Percentiles rank a stretch among this genome's conserved stretches.
Evolutionary conservation across 2,888 invertebrate genomes (phyloP).

Genomic region (Melangyna quadrimaculata): DNA sequence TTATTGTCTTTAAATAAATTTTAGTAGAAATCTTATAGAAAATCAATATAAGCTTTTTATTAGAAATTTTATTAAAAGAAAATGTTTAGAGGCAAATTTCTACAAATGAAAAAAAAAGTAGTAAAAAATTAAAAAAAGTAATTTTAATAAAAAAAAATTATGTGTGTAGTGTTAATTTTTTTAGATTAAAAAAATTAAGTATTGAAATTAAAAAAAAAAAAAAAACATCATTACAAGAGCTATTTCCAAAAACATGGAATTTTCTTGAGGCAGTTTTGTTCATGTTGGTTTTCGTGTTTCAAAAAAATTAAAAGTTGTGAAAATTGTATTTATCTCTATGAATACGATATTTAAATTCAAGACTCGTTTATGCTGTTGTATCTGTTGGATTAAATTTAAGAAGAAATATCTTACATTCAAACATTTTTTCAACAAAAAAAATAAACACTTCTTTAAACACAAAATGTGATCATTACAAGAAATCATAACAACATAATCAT

Average conservation of each 20-base stretch:
- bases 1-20: conserved; percentile 7
- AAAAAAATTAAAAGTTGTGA: background rate
- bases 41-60: conserved; percentile 60
- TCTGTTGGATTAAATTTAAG: background rate
- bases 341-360: background rate
- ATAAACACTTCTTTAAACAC: background rate
- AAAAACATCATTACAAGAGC: background rate
- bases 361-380: background rate
- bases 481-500: conserved; percentile 2
- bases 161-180: conserved; percentile 54
- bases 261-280: conserved; percentile 30
- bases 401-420: background rate
- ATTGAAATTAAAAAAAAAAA: background rate
- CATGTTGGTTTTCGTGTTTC: background rate
- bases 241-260: background rate
- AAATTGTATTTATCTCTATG: background rate
- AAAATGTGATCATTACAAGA: background rate
- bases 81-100: conserved; percentile 69
- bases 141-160: conserved; percentile 15
- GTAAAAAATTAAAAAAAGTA: background rate
- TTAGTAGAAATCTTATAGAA: conserved; percentile 39
- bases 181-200: background rate
- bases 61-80: conserved; percentile 55
- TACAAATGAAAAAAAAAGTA: conserved; percentile 52
- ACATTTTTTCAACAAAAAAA: background rate